phyloP scores from a whole-genome alignment of 2,797 vertebrate species.

The Diplodus puntazzo region DNA sequence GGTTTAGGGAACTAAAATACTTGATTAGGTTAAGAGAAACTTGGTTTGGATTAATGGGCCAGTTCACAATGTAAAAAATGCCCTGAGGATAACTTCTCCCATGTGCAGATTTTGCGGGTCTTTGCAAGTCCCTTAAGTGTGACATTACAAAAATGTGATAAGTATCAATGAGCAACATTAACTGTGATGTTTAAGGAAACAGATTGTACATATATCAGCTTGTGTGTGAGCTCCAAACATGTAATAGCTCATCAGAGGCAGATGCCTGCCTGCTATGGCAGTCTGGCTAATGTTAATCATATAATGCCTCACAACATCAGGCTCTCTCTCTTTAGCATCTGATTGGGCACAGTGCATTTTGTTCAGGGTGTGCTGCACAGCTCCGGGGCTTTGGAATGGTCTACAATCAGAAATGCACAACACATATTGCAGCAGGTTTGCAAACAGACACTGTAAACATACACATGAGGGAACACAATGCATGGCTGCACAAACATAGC shows the following conservation, averaged over 20 bases:
- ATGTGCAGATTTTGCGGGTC: no score
- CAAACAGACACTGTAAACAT: conserved; percentile 65
- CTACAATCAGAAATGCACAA: conserved; percentile 33
- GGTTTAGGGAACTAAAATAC: no score
- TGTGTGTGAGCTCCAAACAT: neutral
- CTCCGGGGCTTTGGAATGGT: conserved; percentile 39
- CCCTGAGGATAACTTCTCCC: no score
- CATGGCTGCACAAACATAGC: conserved; percentile 30
- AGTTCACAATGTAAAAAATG: no score
- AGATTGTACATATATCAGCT: no score
- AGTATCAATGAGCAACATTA: no score
- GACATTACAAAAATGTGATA: no score
- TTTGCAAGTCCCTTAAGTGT: no score
- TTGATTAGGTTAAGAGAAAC: no score
- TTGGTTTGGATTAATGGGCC: no score
- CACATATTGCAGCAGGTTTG: conserved; percentile 60
- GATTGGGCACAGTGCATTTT: conserved; percentile 59
- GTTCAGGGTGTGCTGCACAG: conserved; percentile 49
- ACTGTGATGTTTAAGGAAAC: no score
- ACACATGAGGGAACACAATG: conserved; percentile 36
- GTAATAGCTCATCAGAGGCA: conserved; percentile 54
- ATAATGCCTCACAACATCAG: conserved; percentile 45
- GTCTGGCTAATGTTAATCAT: conserved; percentile 62
- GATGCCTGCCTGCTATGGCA: conserved; percentile 46
- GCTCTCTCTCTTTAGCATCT: conserved; percentile 46